phyloP scores from a whole-genome alignment of 1,140 invertebrate genomes.

The Battus philenor region DNA sequence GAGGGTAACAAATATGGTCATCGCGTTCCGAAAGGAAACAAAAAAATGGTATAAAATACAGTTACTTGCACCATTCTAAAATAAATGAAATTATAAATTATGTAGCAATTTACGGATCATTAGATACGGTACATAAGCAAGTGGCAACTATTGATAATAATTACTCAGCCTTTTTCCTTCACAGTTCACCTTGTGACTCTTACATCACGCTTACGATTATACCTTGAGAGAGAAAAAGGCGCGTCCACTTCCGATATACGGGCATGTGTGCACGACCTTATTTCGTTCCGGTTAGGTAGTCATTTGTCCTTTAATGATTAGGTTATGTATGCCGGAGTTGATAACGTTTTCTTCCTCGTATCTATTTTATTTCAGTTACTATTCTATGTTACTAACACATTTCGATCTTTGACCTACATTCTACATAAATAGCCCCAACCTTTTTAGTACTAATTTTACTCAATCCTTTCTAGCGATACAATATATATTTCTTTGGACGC shows the following conservation, averaged over 20 bases:
- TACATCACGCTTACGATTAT: conserved; percentile 11
- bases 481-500: too few species aligned
- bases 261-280: conserved; percentile 10
- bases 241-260: conserved; percentile 19
- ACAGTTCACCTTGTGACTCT: conserved; percentile 15
- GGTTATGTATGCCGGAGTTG: neutral
- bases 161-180: conserved; percentile 11
- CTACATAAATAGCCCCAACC: neutral
- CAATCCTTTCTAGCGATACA: too few species aligned
- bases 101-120: too few species aligned
- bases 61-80: too few species aligned
- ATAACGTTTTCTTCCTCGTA: neutral
- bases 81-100: too few species aligned
- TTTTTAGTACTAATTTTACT: too few species aligned
- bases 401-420: neutral
- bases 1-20: too few species aligned
- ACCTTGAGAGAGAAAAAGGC: conserved; percentile 14
- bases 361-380: neutral
- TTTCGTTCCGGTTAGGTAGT: conserved; percentile 10
- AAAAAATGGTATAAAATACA: too few species aligned
- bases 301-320: conserved; percentile 17
- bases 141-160: too few species aligned
- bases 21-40: too few species aligned
- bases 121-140: too few species aligned
- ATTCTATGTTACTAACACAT: neutral